A percentile compares a stretch with the other conserved stretches of the same genome.
Conservation (phyloP, 2,888 invertebrate genomes). For the Scotopteryx bipunctaria region DNA sequence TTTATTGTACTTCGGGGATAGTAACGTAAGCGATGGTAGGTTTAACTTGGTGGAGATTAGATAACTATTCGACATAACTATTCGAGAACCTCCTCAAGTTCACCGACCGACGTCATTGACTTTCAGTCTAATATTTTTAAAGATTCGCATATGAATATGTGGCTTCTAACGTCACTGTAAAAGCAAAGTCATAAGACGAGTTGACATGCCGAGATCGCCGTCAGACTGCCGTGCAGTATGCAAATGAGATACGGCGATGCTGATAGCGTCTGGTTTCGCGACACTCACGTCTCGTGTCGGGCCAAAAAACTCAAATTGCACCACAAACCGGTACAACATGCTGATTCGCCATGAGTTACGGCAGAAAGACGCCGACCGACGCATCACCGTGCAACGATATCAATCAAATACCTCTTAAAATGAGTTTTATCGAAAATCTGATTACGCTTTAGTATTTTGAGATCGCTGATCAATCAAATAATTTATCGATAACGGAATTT, state of each 20-base stretch:
- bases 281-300: constrained; percentile 30
- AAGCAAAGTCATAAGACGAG: constrained; percentile 45
- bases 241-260: constrained; percentile 49
- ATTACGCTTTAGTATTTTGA: constrained; percentile 29
- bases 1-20: constrained; percentile 30
- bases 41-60: no score
- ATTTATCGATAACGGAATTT: constrained; percentile 23
- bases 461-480: constrained; percentile 28
- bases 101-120: no score
- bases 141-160: not conserved
- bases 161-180: constrained; percentile 45
- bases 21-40: no score
- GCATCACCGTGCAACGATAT: constrained; percentile 36
- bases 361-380: constrained; percentile 29
- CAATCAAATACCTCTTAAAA: constrained; percentile 47
- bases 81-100: no score
- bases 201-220: constrained; percentile 32
- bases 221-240: constrained; percentile 42
- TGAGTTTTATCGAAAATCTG: constrained; percentile 41
- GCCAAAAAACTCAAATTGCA: constrained; percentile 48
- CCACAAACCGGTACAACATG: constrained; percentile 42
- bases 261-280: constrained; percentile 42
- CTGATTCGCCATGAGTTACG: constrained; percentile 43
- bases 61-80: no score
- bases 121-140: no score